Evolutionary conservation across 2,888 invertebrate genomes (phyloP).

Genomic region (Holacanthella duospinosa): DNA sequence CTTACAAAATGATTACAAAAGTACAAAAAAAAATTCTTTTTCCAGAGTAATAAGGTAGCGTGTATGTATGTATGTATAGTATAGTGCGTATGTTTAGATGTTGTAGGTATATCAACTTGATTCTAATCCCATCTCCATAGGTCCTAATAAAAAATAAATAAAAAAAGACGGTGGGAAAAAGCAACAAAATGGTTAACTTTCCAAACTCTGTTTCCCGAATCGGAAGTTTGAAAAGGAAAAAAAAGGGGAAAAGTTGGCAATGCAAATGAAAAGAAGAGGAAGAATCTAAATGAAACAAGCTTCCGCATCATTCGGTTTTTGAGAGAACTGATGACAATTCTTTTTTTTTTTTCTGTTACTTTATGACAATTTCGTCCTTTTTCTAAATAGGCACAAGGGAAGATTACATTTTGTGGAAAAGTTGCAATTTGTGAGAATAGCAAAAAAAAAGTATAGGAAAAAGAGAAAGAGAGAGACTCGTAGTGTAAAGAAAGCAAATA

Average conservation of each 20-base stretch:
- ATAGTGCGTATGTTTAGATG: no score
- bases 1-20: no score
- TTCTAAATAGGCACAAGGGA: not conserved
- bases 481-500: not conserved
- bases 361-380: not conserved
- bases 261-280: conserved; percentile 2
- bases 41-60: no score
- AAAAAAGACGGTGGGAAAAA: no score
- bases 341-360: not conserved
- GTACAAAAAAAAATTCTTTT: no score
- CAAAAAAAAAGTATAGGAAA: no score
- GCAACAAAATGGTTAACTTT: not conserved
- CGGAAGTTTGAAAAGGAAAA: not conserved
- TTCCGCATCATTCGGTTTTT: conserved; percentile 4
- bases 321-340: not conserved
- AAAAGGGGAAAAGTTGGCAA: not conserved
- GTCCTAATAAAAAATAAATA: no score
- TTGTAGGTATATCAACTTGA: no score
- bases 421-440: not conserved
- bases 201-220: not conserved
- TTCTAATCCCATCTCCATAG: no score
- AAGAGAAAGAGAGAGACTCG: not conserved
- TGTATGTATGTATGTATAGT: no score
- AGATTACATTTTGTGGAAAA: conserved; percentile 1
- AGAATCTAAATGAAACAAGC: conserved; percentile 3